Percentiles rank a stretch among this genome's conserved stretches.
Evolutionary conservation across 1,140 invertebrate genomes (phyloP).

Genomic region (Euschistus heros): DNA sequence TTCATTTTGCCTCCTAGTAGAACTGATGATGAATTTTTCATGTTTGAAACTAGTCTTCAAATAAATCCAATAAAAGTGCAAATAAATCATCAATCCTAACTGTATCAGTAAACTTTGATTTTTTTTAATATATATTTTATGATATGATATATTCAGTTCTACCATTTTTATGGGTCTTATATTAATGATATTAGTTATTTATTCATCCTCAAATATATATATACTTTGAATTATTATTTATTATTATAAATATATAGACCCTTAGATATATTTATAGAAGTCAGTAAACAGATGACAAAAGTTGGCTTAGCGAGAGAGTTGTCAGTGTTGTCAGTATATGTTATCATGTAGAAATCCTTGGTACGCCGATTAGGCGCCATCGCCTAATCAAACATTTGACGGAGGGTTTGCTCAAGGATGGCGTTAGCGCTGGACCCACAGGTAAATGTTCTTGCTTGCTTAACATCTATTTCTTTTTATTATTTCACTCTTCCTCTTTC

Average conservation of each 20-base stretch:
- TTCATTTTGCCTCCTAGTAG: too few relatives aligned
- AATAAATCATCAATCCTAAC: too few relatives aligned
- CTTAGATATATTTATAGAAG: constrained; percentile 2
- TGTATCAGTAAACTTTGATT: too few relatives aligned
- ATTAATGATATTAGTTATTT: too few relatives aligned
- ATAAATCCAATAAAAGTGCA: too few relatives aligned
- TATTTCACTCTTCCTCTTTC: neutral
- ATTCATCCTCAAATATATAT: too few relatives aligned
- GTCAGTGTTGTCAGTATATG: constrained; percentile 23
- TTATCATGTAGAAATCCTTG: constrained; percentile 24
- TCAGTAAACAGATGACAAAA: constrained; percentile 7
- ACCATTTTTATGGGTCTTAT: too few relatives aligned
- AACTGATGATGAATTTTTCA: too few relatives aligned
- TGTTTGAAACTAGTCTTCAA: too few relatives aligned
- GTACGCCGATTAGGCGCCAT: constrained; percentile 25
- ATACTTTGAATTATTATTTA: neutral
- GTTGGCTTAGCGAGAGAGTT: constrained; percentile 8
- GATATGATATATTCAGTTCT: too few relatives aligned
- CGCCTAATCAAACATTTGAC: constrained; percentile 33
- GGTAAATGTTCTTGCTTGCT: constrained; percentile 29
- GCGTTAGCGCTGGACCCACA: constrained; percentile 36
- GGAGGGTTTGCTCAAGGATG: constrained; percentile 41
- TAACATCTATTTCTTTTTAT: neutral
- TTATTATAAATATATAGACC: neutral
- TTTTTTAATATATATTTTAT: too few relatives aligned